Base-by-base conservation (phyloP, 2,797 vertebrate genomes). In the Coreius guichenoti region DNA sequence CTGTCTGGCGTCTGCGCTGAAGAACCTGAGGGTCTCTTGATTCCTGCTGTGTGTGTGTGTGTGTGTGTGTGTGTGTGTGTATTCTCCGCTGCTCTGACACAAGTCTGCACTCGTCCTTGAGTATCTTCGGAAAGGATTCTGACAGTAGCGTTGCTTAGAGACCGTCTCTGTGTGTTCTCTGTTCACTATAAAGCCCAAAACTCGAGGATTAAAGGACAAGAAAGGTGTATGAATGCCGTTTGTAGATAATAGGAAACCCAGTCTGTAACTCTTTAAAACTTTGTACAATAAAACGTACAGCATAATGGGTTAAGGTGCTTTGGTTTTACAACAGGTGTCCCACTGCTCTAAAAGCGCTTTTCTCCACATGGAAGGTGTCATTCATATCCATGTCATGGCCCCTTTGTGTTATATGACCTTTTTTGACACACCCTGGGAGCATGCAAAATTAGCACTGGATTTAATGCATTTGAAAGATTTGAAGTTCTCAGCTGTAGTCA, bases 61-160 rank as follows among this genome's bases (percentile, higher is more conserved):
- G 74, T 77, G 72, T 81, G 21, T 56, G 49, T 61, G 58, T 26
- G n/a, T n/a, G 5, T n/a, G n/a, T 26, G 58, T 26, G n/a, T 29
- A 1, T 61, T n/a, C n/a, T 61, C 58, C 13, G 0, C 61, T 65
- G 26, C 61, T 76, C 23, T 82, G 86, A 16, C 74, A 86, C 88
- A 88, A 86, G 91, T 89, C 76, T 80, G 29, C 54, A 87, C 92
- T 90, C 43, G 89, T 88, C 87, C 74, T 75, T 73, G 75, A 85
- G 88, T 82, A 89, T 86, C 80, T 79, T 81, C 74, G 54, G 73
- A 85, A 87, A 88, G 85, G 88, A 74, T 92, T 90, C 87, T 91
- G 89, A 91, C 86, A 90, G 90, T 82, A 86, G 81, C 83, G 83
- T 88, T 85, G 83, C 85, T 87, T 83, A 67, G 86, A 91, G 90